phyloP scores from a whole-genome alignment of 53 echinoderm and acorn worm species.

The Astropecten irregularis region DNA sequence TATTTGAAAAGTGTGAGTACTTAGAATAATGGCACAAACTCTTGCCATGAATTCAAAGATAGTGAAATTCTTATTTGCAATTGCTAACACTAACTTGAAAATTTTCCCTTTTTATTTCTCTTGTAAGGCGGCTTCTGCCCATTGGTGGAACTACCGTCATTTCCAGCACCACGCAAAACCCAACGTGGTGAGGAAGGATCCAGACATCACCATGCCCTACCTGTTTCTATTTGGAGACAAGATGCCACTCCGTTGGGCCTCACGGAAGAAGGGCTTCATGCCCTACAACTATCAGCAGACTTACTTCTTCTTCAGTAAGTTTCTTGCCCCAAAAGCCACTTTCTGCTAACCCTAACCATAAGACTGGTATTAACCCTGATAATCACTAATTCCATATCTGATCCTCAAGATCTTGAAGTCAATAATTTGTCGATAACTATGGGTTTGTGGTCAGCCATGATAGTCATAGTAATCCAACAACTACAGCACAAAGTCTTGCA shows the following conservation, averaged over 20 bases:
- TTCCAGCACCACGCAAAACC: constrained; percentile 97
- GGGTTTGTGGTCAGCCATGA: too few species aligned
- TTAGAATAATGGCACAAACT: not conserved
- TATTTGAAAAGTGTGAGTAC: not conserved
- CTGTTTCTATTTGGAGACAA: constrained; percentile 96
- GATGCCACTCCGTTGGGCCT: constrained; percentile 68
- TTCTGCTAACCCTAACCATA: too few species aligned
- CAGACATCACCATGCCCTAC: constrained; percentile 81
- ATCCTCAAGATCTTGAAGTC: too few species aligned
- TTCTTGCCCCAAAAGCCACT: too few species aligned
- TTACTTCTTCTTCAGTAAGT: constrained; percentile 94
- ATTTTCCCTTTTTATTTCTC: not conserved
- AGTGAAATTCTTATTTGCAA: too few species aligned
- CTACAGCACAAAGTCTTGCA: too few species aligned
- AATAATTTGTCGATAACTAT: too few species aligned
- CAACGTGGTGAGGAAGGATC: constrained; percentile 83
- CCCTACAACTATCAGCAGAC: constrained; percentile 90
- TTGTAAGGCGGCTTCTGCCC: constrained; percentile 81
- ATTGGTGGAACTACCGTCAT: constrained; percentile 98
- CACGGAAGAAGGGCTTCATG: constrained; percentile 69
- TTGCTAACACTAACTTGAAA: too few species aligned
- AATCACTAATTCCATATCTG: too few species aligned
- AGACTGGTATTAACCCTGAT: too few species aligned
- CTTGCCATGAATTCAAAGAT: not conserved
- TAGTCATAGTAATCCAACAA: too few species aligned